Evolutionary conservation across 2,113 vertebrate species (phyloP), one percentile per base, ranked within the genome.

Genomic region (Lutjanus erythropterus): DNA sequence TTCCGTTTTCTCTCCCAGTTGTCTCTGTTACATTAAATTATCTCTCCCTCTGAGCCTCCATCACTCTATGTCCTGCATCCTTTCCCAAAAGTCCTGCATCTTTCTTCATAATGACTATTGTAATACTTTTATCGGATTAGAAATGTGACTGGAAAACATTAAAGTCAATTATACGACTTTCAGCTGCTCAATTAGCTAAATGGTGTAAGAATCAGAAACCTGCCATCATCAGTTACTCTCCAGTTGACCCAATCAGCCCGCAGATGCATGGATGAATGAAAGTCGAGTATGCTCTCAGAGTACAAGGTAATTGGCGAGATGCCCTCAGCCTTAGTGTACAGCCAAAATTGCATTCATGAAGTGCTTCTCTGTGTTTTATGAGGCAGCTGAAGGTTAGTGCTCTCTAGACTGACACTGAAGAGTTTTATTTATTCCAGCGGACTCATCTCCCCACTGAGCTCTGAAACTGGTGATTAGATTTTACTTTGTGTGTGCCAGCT

Each of bases 311-410:
- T 9, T 58, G 79, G 15, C 47, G 6, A 49, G 35, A 64, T 52
- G 78, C 44, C 58, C 1, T 7, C 42, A 46, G 64, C 59, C n/a
- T 67, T 70, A 8, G 11, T 3, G 2, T 50, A 60, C 25, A 83
- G 75, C 79, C 82, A 65, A 29, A 69, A 39, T 27, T 18, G 18
- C 16, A 46, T 50, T 65, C 59, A 78, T 60, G 59, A 56, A 44
- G 50, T 12, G 31, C n/a, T 68, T 71, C 39, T 47, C 31, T 2
- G 5, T 71, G 61, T 77, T 82, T 82, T 78, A 75, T 61, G 78
- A 65, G 44, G 64, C 77, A 70, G 74, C 46, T 73, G 75, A 82
- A 80, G 52, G 68, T 86, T 64, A 74, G 25, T 39, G 58, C 21
- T 84, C 80, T 75, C 41, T 29, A 33, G 55, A 37, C 56, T 44